Conservation (phyloP, 2,888 invertebrate genomes). For the Clostera curtula region DNA sequence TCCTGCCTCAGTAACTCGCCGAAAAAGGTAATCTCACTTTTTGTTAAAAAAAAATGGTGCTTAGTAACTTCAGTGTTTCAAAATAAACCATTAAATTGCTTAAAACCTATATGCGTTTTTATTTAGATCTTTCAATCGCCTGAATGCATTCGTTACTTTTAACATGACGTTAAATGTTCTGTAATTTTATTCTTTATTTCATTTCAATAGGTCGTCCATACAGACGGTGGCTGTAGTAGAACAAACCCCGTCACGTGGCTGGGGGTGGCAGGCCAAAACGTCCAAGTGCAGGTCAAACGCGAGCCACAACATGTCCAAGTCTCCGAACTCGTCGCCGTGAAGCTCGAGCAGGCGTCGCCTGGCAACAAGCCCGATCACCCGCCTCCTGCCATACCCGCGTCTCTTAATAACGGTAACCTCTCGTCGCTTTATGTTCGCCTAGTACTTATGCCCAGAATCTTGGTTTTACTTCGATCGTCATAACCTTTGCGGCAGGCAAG, state of each 20-base stretch:
- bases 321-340: slow-evolving; percentile 76
- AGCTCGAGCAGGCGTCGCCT: slow-evolving; percentile 80
- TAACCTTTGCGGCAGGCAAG: no score
- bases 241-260: slow-evolving; percentile 81
- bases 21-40: slow-evolving; percentile 50
- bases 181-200: neutral
- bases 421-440: slow-evolving; percentile 22
- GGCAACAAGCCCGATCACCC: slow-evolving; percentile 73
- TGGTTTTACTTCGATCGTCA: no score
- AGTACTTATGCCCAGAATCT: no score
- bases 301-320: slow-evolving; percentile 76
- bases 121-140: no score
- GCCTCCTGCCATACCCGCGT: slow-evolving; percentile 54
- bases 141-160: no score
- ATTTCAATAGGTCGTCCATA: slow-evolving; percentile 47
- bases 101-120: no score
- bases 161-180: no score
- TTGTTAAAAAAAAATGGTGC: no score
- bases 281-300: slow-evolving; percentile 78
- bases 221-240: slow-evolving; percentile 79
- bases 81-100: no score
- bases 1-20: slow-evolving; percentile 65
- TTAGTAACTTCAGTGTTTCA: no score
- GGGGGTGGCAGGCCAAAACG: slow-evolving; percentile 59
- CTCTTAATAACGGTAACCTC: slow-evolving; percentile 57